Percentiles rank a stretch among this genome's conserved stretches.
These are phyloP conservation scores for Hyles lineata DNA, from an alignment of 2,888 invertebrate genomes.

Conservation along the genomic window DNA sequence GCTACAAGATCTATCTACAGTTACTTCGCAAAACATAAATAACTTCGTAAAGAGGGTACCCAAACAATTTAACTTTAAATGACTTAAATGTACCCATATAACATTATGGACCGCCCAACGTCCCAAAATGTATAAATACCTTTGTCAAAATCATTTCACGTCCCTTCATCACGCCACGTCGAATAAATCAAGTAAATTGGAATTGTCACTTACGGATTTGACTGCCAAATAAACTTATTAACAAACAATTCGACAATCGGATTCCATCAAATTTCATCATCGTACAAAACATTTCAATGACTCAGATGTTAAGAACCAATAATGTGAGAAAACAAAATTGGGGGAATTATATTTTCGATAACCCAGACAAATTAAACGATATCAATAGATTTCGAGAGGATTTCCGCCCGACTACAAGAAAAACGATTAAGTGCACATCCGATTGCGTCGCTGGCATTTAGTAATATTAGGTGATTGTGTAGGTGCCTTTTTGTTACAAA, in stretches of 20 bases:
- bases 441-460: neutral
- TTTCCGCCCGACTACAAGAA: neutral
- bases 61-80: neutral
- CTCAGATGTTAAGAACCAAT: constrained; percentile 13
- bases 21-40: neutral
- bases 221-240: constrained; percentile 23
- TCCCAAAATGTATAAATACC: neutral
- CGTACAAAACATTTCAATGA: neutral
- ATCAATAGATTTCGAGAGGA: neutral
- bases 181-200: constrained; percentile 24
- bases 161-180: neutral
- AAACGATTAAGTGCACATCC: neutral
- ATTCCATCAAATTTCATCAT: constrained; percentile 25
- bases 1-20: no score
- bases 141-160: constrained; percentile 22
- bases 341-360: constrained; percentile 10
- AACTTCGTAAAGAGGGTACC: neutral
- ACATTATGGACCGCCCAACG: neutral
- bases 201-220: constrained; percentile 17
- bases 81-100: neutral
- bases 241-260: constrained; percentile 7
- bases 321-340: neutral
- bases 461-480: no score
- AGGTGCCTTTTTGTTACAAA: no score
- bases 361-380: neutral